Percentiles rank a stretch among this genome's conserved stretches.
Evolutionary conservation across 2,888 invertebrate genomes (phyloP).

Genomic region (Ypsolopha scabrella): DNA sequence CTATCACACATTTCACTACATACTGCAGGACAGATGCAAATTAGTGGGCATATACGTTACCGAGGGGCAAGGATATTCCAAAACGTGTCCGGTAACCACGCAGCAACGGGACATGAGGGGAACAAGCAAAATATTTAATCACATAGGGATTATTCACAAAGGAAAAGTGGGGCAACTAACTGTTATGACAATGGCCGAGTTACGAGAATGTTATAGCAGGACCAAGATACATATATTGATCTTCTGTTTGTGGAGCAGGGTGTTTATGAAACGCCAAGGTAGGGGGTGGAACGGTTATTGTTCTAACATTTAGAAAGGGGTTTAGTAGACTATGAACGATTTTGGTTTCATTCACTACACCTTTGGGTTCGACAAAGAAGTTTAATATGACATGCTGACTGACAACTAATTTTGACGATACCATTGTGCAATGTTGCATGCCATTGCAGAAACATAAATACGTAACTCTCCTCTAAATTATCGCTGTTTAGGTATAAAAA

Average conservation of each 20-base stretch:
- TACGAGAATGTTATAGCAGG: background rate
- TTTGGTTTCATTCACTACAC: slow-evolving; percentile 40
- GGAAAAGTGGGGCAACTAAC: background rate
- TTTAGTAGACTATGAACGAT: slow-evolving; percentile 32
- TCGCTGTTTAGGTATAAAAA: no score
- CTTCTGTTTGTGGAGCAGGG: background rate
- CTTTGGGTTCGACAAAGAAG: slow-evolving; percentile 46
- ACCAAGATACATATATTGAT: background rate
- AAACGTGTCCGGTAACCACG: slow-evolving; percentile 36
- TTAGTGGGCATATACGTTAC: slow-evolving; percentile 59
- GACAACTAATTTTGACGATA: slow-evolving; percentile 27
- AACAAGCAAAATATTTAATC: slow-evolving; percentile 63
- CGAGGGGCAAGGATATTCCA: slow-evolving; percentile 35
- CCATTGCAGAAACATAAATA: slow-evolving; percentile 16
- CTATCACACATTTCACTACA: slow-evolving; percentile 99
- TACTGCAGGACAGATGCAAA: slow-evolving; percentile 74
- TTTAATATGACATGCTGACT: slow-evolving; percentile 32
- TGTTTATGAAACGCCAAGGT: slow-evolving; percentile 52
- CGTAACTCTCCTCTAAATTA: background rate
- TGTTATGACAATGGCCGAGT: background rate
- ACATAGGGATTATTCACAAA: slow-evolving; percentile 20
- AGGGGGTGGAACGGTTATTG: slow-evolving; percentile 47
- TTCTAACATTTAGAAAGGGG: slow-evolving; percentile 21
- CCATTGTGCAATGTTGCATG: slow-evolving; percentile 15
- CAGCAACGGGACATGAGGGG: slow-evolving; percentile 59